Conservation (phyloP, 2,113 vertebrate species). For the Laticauda laticaudata region DNA sequence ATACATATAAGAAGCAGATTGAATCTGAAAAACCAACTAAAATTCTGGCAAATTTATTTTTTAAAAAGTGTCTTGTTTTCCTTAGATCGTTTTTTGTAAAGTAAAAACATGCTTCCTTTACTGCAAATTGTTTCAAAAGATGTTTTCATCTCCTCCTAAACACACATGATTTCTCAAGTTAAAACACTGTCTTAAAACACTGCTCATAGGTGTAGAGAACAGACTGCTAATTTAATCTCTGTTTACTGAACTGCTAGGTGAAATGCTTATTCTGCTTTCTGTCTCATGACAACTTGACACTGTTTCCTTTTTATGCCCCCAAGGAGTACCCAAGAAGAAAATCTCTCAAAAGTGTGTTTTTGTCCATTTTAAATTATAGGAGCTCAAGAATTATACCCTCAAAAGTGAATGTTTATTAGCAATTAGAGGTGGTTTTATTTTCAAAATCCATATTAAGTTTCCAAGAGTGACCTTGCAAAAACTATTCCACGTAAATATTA, state of each 20-base stretch:
- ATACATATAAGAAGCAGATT: not conserved
- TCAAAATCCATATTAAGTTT: constrained; percentile 1
- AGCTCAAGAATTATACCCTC: not conserved
- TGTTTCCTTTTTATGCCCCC: constrained; percentile 15
- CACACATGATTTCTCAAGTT: constrained; percentile 34
- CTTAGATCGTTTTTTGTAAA: not conserved
- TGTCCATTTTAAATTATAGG: constrained; percentile 14
- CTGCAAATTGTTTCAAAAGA: not conserved
- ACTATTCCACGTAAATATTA: not conserved
- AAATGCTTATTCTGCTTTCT: constrained; percentile 49
- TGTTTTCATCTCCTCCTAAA: not conserved
- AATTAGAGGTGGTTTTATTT: not conserved
- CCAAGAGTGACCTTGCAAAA: not conserved
- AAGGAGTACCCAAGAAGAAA: constrained; percentile 19
- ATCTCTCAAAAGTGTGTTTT: constrained; percentile 28
- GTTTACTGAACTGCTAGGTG: constrained; percentile 55
- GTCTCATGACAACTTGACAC: constrained; percentile 41
- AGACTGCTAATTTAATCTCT: constrained; percentile 52
- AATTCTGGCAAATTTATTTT: not conserved
- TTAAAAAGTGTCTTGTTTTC: not conserved
- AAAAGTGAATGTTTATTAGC: not conserved
- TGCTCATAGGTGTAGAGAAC: constrained; percentile 52
- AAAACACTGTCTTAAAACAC: constrained; percentile 16
- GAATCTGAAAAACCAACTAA: not conserved
- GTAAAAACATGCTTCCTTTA: not conserved